Percentiles rank a stretch among this genome's conserved stretches.
phyloP scores from a whole-genome alignment of 1,140 invertebrate genomes.

The Penaeus indicus region DNA sequence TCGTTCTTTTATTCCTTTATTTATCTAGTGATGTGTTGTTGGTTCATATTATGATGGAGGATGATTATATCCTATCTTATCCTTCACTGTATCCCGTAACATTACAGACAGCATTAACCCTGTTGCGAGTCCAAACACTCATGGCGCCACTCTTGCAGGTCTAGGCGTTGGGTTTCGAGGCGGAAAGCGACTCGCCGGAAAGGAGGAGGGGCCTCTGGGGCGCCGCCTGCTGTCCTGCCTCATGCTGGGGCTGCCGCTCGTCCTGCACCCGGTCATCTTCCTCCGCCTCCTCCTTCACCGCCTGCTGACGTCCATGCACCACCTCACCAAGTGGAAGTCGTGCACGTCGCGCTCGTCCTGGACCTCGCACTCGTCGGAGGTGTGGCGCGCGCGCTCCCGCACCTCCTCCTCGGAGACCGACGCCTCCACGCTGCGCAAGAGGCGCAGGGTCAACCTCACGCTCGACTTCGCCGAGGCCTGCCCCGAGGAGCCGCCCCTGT shows the following conservation, averaged over 20 bases:
- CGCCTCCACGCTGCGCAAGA: conserved; percentile 57
- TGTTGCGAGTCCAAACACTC: background rate
- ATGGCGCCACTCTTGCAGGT: background rate
- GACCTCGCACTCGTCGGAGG: conserved; percentile 61
- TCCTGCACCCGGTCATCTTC: conserved; percentile 76
- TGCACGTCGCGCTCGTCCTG: conserved; percentile 71
- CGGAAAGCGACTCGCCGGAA: background rate
- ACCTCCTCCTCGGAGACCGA: conserved; percentile 60
- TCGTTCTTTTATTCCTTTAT: no score
- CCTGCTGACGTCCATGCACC: conserved; percentile 73
- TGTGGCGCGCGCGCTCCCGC: conserved; percentile 50
- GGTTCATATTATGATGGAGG: no score
- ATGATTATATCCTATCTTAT: no score
- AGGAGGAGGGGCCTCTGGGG: conserved; percentile 55
- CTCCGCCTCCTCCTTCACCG: conserved; percentile 76
- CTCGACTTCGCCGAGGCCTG: conserved; percentile 60
- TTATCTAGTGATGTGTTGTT: no score
- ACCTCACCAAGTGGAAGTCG: conserved; percentile 72
- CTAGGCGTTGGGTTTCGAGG: background rate
- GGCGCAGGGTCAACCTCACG: conserved; percentile 61
- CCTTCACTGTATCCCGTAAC: no score
- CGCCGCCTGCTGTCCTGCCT: conserved; percentile 66
- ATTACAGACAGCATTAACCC: no score
- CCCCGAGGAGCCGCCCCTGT: conserved; percentile 48
- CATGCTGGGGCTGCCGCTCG: conserved; percentile 73